These are phyloP conservation scores for Volucella bombylans DNA, from an alignment of 2,888 invertebrate species.

Conservation along the genomic window DNA sequence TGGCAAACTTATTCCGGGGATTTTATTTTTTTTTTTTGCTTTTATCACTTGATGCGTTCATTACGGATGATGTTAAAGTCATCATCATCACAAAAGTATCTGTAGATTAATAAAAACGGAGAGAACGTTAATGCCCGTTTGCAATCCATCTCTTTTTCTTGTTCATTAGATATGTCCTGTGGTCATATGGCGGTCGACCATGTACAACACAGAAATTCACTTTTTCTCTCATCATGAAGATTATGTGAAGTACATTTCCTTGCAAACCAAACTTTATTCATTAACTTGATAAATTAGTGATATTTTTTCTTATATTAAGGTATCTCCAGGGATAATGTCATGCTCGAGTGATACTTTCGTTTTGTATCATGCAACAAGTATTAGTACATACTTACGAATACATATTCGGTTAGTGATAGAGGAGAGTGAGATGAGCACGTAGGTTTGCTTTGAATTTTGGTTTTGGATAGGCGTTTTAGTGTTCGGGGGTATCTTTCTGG, in stretches of 20 bases:
- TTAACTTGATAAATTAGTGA: slow-evolving; percentile 73
- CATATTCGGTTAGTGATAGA: not conserved
- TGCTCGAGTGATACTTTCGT: slow-evolving; percentile 15
- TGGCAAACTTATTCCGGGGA: slow-evolving; percentile 21
- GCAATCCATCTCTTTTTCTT: slow-evolving; percentile 58
- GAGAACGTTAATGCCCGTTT: slow-evolving; percentile 21
- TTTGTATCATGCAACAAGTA: slow-evolving; percentile 52
- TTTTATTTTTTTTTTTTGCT: not conserved
- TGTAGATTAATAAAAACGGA: slow-evolving; percentile 36
- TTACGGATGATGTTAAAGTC: not conserved
- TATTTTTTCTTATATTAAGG: slow-evolving; percentile 69
- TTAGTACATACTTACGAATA: slow-evolving; percentile 6
- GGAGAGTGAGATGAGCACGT: not conserved
- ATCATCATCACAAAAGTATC: slow-evolving; percentile 19
- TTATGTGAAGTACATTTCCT: slow-evolving; percentile 32
- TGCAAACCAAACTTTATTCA: slow-evolving; percentile 66
- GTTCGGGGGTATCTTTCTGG: too few relatives aligned
- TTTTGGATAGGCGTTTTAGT: too few relatives aligned
- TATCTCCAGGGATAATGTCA: slow-evolving; percentile 54
- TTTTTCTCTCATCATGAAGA: slow-evolving; percentile 30
- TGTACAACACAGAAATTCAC: slow-evolving; percentile 52
- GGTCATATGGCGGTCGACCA: slow-evolving; percentile 37
- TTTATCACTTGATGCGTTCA: not conserved
- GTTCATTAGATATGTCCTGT: slow-evolving; percentile 69
- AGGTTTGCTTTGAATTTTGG: not conserved